Percentiles rank a stretch among this genome's conserved stretches.
These are phyloP conservation scores for Hemaris fuciformis DNA, from an alignment of 2,888 invertebrate genomes.

Conservation along the genomic window DNA sequence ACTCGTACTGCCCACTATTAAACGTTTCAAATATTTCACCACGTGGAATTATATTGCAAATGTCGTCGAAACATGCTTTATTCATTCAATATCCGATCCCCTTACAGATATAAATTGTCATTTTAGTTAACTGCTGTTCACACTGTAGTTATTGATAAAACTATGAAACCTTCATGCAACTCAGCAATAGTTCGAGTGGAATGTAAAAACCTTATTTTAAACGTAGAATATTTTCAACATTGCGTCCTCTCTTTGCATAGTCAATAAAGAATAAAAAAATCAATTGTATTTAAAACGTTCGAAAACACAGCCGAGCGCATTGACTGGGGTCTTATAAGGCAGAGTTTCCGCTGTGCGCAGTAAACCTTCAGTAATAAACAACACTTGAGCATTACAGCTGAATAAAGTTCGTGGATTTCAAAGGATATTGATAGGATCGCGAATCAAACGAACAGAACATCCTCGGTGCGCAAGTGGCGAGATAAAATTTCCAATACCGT, in stretches of 20 bases:
- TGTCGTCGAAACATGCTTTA: neutral
- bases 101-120: neutral
- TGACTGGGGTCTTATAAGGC: constrained; percentile 2
- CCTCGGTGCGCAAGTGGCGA: constrained; percentile 4
- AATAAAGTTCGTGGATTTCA: constrained; percentile 6
- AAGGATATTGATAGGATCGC: neutral
- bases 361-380: constrained; percentile 5
- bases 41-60: neutral
- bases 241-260: neutral
- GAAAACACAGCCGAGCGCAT: neutral
- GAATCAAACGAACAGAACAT: constrained; percentile 4
- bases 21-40: neutral
- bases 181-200: neutral
- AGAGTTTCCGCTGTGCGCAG: neutral
- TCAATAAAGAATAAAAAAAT: neutral
- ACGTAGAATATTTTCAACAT: neutral
- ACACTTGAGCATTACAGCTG: constrained; percentile 2
- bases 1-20: neutral
- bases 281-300: neutral
- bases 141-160: neutral
- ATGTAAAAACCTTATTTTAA: neutral
- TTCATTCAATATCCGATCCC: neutral
- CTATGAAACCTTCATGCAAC: neutral
- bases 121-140: neutral
- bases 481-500: constrained; percentile 9